Base-by-base conservation (phyloP, 2,888 invertebrate species). In the Eupithecia insigniata region DNA sequence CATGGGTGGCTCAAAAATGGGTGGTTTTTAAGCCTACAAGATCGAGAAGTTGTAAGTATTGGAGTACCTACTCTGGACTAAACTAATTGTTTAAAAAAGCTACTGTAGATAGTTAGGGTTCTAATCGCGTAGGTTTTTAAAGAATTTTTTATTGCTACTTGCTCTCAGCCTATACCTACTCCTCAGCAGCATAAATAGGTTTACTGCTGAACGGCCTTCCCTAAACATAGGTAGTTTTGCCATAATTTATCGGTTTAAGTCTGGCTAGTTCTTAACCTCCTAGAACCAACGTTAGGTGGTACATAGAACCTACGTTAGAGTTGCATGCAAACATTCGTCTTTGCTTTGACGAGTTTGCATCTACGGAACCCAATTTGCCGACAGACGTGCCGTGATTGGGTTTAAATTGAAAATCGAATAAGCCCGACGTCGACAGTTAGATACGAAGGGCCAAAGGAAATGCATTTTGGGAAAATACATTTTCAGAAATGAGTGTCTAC, bases 331-430 rank as follows among this genome's bases (percentile, higher is more conserved):
- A 69, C 70, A 72, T 73, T 67, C 73, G 72, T 65, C 72, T 76
- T 70, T 66, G 69, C 74, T 74, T 71, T 74, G 76, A 76, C 73
- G 74, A 74, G 72, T 71, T 55, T 60, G 64, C 46, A 43, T 70
- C 43, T 71, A 58, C 71, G 67, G 76, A 73, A 79, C 74, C 73
- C 78, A 79, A 79, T 79, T 76, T 77, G 70, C 71, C 71, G 72
- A 66, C 70, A 74, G 73, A 69, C 75, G 76, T 71, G 69, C 65
- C 55, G 72, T 77, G 78, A 79, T 79, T 79, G 78, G 72, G 71
- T 72, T 71, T 70, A 75, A 79, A 79, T 79, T 79, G 78, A 76
- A 79, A 79, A 79, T 79, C 76, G 78, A 79, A 77, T 79, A 75
- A 77, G 72, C 36, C 39, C 66, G 61, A 34, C 66, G 64, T 36